These are phyloP conservation scores for Petrolisthes manimaculis DNA, from an alignment of 2,888 invertebrate species.

Conservation along the genomic window DNA sequence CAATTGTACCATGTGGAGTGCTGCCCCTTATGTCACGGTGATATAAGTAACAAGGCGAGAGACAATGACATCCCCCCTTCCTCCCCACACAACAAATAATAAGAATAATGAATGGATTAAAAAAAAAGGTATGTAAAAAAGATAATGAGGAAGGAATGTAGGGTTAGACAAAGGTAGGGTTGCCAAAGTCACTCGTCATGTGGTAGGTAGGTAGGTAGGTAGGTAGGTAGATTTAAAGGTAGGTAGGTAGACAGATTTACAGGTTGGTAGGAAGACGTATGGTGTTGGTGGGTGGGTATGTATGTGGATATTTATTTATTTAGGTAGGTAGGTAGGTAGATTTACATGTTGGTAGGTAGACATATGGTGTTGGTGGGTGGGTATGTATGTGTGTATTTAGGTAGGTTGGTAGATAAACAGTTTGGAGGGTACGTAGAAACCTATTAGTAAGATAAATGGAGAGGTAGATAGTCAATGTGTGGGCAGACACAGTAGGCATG, in stretches of 20 bases:
- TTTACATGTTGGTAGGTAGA: too few species aligned
- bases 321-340: too few species aligned
- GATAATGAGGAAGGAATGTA: conserved; percentile 9
- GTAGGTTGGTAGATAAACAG: neutral
- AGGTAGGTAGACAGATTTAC: too few species aligned
- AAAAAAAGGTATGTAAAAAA: neutral
- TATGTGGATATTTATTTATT: too few species aligned
- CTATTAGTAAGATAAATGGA: neutral
- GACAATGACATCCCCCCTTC: neutral
- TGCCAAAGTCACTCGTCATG: too few species aligned
- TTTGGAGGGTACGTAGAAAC: neutral
- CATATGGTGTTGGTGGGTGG: neutral
- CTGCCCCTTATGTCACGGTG: neutral
- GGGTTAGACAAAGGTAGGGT: neutral
- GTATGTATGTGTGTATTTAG: neutral
- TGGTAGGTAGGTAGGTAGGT: too few species aligned
- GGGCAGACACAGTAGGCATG: neutral
- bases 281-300: too few species aligned
- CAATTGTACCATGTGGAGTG: too few species aligned
- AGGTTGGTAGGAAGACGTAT: too few species aligned
- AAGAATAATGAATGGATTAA: too few species aligned
- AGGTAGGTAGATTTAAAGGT: too few species aligned
- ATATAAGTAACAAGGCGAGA: neutral
- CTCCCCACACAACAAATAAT: too few species aligned
- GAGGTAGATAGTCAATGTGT: neutral